Conservation (phyloP, 2,797 vertebrate genomes). For the Orientallactaga sibirica region DNA sequence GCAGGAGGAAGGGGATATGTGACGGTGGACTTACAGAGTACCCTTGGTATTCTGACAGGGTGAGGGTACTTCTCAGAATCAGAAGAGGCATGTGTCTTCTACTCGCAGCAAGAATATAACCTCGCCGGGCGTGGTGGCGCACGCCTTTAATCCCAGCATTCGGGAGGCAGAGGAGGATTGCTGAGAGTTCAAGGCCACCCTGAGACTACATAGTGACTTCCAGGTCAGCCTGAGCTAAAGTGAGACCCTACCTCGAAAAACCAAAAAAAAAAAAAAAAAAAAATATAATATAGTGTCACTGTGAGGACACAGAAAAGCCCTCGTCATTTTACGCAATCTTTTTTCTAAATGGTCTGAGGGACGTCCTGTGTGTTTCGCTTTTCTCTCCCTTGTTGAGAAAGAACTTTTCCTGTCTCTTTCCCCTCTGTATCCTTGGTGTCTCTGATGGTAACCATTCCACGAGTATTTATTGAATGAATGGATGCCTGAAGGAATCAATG, state of each 20-base stretch:
- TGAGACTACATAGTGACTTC: too few relatives aligned
- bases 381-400: background rate
- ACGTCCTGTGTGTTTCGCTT: background rate
- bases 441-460: background rate
- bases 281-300: background rate
- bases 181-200: too few relatives aligned
- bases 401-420: background rate
- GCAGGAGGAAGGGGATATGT: background rate
- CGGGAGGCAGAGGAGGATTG: too few relatives aligned
- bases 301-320: background rate
- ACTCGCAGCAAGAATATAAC: background rate
- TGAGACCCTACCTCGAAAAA: too few relatives aligned
- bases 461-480: background rate
- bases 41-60: background rate
- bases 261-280: too few relatives aligned
- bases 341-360: background rate
- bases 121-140: background rate
- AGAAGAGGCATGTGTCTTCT: background rate
- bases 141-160: too few relatives aligned
- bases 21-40: background rate
- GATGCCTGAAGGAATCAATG: background rate
- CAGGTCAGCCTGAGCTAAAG: too few relatives aligned
- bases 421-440: background rate
- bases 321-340: background rate
- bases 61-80: background rate